Evolutionary conservation across 2,113 vertebrate genomes (phyloP).

Genomic region (Rhea americana): DNA sequence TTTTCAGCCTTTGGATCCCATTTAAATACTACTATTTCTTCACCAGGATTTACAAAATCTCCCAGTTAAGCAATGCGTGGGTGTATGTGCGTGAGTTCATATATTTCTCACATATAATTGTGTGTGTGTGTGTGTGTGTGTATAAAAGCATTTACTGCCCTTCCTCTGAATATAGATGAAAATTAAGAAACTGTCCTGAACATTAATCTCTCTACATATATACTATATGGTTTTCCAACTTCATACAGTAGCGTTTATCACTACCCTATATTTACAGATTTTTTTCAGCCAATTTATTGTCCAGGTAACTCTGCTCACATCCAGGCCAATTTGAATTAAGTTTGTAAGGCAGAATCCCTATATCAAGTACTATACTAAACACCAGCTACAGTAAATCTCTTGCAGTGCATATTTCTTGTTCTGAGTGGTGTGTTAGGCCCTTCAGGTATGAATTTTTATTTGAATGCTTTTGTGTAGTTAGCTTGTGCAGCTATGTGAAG

Average conservation of each 20-base stretch:
- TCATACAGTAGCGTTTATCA: background rate
- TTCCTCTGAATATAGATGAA: background rate
- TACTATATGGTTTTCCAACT: background rate
- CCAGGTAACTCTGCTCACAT: background rate
- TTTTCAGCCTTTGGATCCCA: background rate
- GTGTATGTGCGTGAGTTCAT: background rate
- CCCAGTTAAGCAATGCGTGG: accelerated
- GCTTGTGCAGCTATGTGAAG: background rate
- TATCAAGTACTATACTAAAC: constrained; percentile 2
- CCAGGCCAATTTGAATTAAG: constrained; percentile 14
- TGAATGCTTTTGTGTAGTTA: background rate
- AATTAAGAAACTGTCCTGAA: background rate
- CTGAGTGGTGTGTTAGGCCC: background rate
- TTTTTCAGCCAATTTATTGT: constrained; percentile 28
- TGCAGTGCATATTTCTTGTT: background rate
- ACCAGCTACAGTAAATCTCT: background rate
- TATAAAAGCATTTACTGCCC: background rate
- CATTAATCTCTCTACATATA: background rate
- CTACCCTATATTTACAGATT: background rate
- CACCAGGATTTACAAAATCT: background rate
- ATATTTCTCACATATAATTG: background rate
- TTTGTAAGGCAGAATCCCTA: background rate
- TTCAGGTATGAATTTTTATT: background rate
- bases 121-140: background rate
- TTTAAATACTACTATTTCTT: accelerated